Evolutionary conservation across 2,888 invertebrate genomes (phyloP), one percentile per base, ranked within the genome.

Genomic region (Synanthedon tipuliformis): DNA sequence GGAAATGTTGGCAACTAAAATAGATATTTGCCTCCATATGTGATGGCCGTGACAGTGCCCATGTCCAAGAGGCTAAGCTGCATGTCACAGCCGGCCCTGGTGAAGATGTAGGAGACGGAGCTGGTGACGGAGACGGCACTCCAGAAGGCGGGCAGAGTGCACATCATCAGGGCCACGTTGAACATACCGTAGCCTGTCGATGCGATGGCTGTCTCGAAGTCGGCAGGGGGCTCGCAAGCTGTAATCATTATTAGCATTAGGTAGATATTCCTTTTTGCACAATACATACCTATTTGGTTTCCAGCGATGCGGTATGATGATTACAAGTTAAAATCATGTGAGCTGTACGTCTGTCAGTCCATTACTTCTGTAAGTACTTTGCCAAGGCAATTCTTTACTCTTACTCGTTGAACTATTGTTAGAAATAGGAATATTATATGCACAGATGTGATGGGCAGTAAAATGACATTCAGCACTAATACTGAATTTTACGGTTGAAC

Each of bases 41-140:
- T 92, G 56, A 91, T 89, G 1, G 92, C 92, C 56, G 92, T 91
- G 1, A 94, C 77, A 0, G 91, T 80, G 3, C 94, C 94, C 84
- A 94, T 94, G 51, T 93, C 90, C 23, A 92, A 68, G 8, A 92
- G 75, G 1, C 90, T 89, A 48, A 94, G 81, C 41, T 90, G 75
- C 63, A 95, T 89, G 65, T 93, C 92, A 64, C 94, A 94, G 71
- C 93, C 92, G 0, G 93, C 93, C 41, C 91, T 89, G 0, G 94
- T 93, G 68, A 94, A 88, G 62, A 94, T 90, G 68, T 92, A 94
- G 0, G 93, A 92, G 64, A 91, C 89, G 2, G 92, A 90, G 52
- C 93, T 92, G 55, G 93, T 91, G 66, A 93, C 93, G 56, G 93
- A 92, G 18, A 92, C 89, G 8, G 90, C 89, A 8, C 92, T 89